Conservation (phyloP, 2,797 vertebrate species). For the Sciurus carolinensis region DNA sequence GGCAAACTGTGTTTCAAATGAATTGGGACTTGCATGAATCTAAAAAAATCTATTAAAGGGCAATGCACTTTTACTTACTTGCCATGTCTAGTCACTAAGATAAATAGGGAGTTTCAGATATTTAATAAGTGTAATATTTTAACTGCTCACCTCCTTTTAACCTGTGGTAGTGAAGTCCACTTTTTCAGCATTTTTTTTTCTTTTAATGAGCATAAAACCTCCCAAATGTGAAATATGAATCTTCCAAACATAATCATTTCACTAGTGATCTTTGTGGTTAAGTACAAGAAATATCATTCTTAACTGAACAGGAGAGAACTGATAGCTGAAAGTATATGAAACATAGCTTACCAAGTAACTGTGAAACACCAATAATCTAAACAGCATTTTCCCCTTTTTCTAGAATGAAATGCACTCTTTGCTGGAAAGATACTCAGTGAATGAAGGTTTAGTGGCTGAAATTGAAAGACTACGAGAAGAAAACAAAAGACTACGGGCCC, state of each 20-base stretch:
- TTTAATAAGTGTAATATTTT: constrained; percentile 58
- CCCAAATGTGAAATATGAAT: constrained; percentile 29
- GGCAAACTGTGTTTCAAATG: constrained; percentile 54
- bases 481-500: constrained; percentile 94
- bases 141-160: constrained; percentile 35
- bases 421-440: constrained; percentile 96
- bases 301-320: constrained; percentile 45
- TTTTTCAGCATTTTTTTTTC: background rate
- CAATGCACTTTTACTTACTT: background rate
- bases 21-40: background rate
- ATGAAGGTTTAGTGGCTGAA: constrained; percentile 96
- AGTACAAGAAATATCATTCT: constrained; percentile 3
- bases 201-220: background rate
- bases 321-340: constrained; percentile 57
- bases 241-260: constrained; percentile 22
- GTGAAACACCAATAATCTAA: constrained; percentile 67
- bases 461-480: constrained; percentile 96
- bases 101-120: constrained; percentile 50
- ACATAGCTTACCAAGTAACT: constrained; percentile 64
- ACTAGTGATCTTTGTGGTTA: constrained; percentile 44
- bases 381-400: constrained; percentile 63
- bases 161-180: background rate
- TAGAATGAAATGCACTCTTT: constrained; percentile 97
- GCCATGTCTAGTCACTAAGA: constrained; percentile 2
- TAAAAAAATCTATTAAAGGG: background rate